Evolutionary conservation across 2,888 invertebrate genomes (phyloP).

Genomic region (Cataglyphis albicans): DNA sequence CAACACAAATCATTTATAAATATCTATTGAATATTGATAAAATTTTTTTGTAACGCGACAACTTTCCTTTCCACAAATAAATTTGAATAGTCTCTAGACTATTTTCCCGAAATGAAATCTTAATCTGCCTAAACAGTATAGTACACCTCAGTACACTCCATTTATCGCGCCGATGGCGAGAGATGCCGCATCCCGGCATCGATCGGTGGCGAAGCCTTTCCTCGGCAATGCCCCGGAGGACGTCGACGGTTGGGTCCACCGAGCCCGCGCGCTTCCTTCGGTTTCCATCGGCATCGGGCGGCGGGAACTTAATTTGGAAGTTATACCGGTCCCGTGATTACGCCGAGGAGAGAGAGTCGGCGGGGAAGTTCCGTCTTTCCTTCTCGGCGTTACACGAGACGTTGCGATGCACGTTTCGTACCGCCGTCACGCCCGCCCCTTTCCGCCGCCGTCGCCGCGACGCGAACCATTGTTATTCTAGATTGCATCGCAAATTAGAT

Average conservation of each 20-base stretch:
- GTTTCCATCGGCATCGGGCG: slow-evolving; percentile 54
- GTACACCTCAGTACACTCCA: background rate
- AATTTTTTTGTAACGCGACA: background rate
- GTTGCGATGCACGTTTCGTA: slow-evolving; percentile 47
- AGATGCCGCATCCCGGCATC: slow-evolving; percentile 5
- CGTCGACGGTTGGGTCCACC: slow-evolving; percentile 37
- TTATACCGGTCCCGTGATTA: slow-evolving; percentile 52
- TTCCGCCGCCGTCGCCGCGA: slow-evolving; percentile 34
- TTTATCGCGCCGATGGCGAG: slow-evolving; percentile 14
- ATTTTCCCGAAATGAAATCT: background rate
- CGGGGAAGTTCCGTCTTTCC: slow-evolving; percentile 50
- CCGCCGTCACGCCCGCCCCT: slow-evolving; percentile 39
- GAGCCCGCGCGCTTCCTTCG: slow-evolving; percentile 23
- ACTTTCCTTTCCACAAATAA: background rate
- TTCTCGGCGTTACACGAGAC: slow-evolving; percentile 13
- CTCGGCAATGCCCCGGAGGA: slow-evolving; percentile 36
- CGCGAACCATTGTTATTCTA: slow-evolving; percentile 75
- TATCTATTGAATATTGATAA: background rate
- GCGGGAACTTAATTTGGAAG: slow-evolving; percentile 63
- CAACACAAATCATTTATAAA: background rate
- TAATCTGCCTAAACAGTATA: slow-evolving; percentile 6
- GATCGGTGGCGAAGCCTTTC: slow-evolving; percentile 36
- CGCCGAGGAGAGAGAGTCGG: slow-evolving; percentile 54
- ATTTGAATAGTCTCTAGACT: background rate
- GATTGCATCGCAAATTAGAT: slow-evolving; percentile 79